Base-by-base conservation (phyloP, 2,888 invertebrate species). In the Elegia similella region DNA sequence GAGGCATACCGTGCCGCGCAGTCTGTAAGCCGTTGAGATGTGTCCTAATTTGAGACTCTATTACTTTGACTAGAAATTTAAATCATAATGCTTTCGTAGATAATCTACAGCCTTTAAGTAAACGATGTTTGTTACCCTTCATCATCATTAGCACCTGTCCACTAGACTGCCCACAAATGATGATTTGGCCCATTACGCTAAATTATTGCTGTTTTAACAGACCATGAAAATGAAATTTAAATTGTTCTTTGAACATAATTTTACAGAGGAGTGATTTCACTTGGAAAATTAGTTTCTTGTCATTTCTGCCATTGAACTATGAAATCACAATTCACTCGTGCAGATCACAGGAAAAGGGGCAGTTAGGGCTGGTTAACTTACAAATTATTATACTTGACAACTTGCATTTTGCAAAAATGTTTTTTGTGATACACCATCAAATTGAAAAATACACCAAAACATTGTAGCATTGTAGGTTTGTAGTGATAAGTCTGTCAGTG, bases 131-230 rank as follows among this genome's bases (percentile, higher is more conserved):
- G 8, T 48, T 13, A 46, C 46, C 5, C 23, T 23, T 48, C 30
- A 48, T 48, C 32, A 50, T 50, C 50, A 50, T 17, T 50, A 15
- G 34, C 50, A 50, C 34, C 15, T 50, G 16, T 34, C 32, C 10
- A 29, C 44, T 17, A 17, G 12, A 29, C 44, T 17, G 8, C 16
- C 50, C 50, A 34, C 34, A 50, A 50, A 50, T 50, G 34, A 50
- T 34, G 32, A 50, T 50, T 50, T 34, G 16, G 38, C 6, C 50
- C 50, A 50, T 50, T 50, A 50, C 12, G 17, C n/a, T 16, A 50
- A 34, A 15, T 34, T 50, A 13, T 50, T 38, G 12, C 34, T 12
- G 6, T 23, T 12, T 50, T 38, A 34, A 50, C 13, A 50, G 16
- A 6, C 23, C 16, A 34, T 34, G 16, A 50, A 34, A 46, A 15